These are phyloP conservation scores for Thymallus thymallus DNA, from an alignment of 2,113 vertebrate genomes.

Conservation along the genomic window DNA sequence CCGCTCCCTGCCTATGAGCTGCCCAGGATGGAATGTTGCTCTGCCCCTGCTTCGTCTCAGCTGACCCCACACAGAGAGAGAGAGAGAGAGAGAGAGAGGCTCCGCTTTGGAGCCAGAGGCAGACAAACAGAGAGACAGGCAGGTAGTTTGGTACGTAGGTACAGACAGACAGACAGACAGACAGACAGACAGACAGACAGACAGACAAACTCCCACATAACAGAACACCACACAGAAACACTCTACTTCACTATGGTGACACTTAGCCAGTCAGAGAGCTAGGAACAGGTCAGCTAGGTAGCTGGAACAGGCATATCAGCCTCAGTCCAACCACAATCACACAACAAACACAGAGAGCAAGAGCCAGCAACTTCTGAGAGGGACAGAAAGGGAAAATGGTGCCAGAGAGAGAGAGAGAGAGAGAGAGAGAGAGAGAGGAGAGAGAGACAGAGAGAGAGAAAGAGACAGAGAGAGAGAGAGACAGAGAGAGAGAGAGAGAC, in stretches of 20 bases:
- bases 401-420: neutral
- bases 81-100: neutral
- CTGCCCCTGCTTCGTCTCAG: slow-evolving; percentile 49
- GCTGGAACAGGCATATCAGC: too few relatives aligned
- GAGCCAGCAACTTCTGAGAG: neutral
- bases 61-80: slow-evolving; percentile 50
- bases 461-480: too few relatives aligned
- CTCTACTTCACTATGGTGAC: too few relatives aligned
- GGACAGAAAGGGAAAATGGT: neutral
- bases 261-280: neutral
- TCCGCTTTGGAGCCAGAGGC: slow-evolving; percentile 19
- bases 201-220: neutral
- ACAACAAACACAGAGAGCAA: neutral
- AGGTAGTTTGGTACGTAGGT: neutral
- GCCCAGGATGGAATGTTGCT: slow-evolving; percentile 57
- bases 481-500: too few relatives aligned
- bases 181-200: neutral
- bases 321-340: too few relatives aligned
- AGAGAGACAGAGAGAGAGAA: too few relatives aligned
- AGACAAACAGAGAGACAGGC: neutral
- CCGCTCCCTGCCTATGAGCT: slow-evolving; percentile 56
- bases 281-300: neutral
- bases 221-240: too few relatives aligned
- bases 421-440: neutral
- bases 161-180: neutral